Evolutionary conservation across 2,888 invertebrate genomes (phyloP), one percentile per base, ranked within the genome.

Genomic region (Drosophila siamana): DNA sequence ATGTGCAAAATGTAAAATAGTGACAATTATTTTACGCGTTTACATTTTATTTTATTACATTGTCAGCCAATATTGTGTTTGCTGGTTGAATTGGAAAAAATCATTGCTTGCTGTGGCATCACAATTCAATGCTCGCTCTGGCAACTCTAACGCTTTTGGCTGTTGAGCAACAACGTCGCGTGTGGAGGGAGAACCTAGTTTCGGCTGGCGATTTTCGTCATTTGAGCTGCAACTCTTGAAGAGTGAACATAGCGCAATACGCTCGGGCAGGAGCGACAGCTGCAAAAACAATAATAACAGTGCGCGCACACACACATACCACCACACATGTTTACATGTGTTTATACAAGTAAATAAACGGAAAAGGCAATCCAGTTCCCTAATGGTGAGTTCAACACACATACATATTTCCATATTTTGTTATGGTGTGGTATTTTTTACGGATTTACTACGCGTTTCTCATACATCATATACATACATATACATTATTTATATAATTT

Each of bases 181-280:
- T 28, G 8, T 46, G 15, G 4, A 4, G 9, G 0, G 41, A 16
- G 19, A 28, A 16, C 43, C 8, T 2, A 16, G 0, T 4, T 16
- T 11, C 26, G 15, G 9, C 24, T 19, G 16, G 5, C n/a, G 13
- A 5, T 28, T 51, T 40, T 36, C 33, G 2, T 36, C 80, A 86
- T 41, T 86, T 24, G 47, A 55, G 28, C 47, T 56, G 19, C 38
- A 48, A 30, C 86, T 47, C 30, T 57, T 0, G 36, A 44, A 28
- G 52, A 48, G 84, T 11, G 4, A 38, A 40, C 64, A 9, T 69
- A 72, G 24, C 36, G 33, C n/a, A n/a, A 5, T 33, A 11, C 33
- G 33, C 5, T 4, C n/a, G n/a, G 33, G 11, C n/a, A 33, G 1
- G 2, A 33, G 33, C 3, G 4, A 4, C n/a, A 33, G 36, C 22